These are phyloP conservation scores for Tragopan temminckii DNA, from an alignment of 2,797 vertebrate genomes.

Conservation along the genomic window DNA sequence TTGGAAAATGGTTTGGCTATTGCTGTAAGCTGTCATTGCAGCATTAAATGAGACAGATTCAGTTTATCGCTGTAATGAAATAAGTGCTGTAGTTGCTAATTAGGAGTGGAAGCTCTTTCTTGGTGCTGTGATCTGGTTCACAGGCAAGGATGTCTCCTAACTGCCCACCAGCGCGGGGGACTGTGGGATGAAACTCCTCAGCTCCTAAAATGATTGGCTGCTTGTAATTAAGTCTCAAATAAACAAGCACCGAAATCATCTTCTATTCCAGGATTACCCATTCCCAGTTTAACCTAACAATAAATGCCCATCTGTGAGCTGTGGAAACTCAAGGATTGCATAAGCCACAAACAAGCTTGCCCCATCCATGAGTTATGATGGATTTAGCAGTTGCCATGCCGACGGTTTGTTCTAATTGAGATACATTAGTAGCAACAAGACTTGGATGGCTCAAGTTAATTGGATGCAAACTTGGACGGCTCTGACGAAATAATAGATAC, in stretches of 20 bases:
- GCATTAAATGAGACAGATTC: neutral
- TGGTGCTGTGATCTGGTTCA: neutral
- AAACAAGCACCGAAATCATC: conserved; percentile 26
- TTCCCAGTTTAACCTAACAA: neutral
- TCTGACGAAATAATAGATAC: conserved; percentile 13
- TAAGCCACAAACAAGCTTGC: neutral
- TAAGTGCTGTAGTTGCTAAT: neutral
- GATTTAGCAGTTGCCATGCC: conserved; percentile 71
- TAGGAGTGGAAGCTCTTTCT: neutral
- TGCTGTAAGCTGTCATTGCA: neutral
- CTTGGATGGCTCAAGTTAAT: conserved; percentile 73
- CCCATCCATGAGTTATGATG: conserved; percentile 44
- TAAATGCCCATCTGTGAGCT: neutral
- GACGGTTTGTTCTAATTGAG: conserved; percentile 77
- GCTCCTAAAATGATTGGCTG: neutral
- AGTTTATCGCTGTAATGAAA: neutral
- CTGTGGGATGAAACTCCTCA: conserved; percentile 2
- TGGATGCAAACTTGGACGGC: conserved; percentile 65
- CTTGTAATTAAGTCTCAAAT: conserved; percentile 36
- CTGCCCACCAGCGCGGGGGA: neutral
- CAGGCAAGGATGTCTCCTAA: neutral
- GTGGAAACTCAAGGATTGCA: neutral
- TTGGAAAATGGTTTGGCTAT: neutral
- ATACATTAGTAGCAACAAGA: conserved; percentile 64
- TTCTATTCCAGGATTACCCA: conserved; percentile 45